Conservation (phyloP, 1,140 invertebrate genomes). For the Maniola jurtina region DNA sequence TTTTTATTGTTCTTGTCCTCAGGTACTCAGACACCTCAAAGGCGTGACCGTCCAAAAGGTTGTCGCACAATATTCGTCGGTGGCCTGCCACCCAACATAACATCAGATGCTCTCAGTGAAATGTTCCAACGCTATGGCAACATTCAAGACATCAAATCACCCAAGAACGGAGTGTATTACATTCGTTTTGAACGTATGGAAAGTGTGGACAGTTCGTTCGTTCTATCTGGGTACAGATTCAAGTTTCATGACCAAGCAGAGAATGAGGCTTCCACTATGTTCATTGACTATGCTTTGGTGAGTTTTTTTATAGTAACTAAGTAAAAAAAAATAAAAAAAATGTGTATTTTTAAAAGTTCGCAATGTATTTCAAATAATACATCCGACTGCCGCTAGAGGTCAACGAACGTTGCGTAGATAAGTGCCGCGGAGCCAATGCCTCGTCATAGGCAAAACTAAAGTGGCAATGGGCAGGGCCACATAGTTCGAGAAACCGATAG, state of each 20-base stretch:
- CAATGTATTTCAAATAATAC: too few species aligned
- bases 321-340: too few species aligned
- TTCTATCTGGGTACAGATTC: constrained; percentile 92
- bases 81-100: constrained; percentile 91
- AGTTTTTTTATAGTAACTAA: constrained; percentile 18
- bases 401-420: too few species aligned
- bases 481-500: too few species aligned
- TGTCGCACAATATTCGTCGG: constrained; percentile 97
- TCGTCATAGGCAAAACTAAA: too few species aligned
- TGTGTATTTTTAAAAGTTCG: too few species aligned
- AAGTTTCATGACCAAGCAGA: constrained; percentile 83
- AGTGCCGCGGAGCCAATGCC: too few species aligned
- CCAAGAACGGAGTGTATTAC: constrained; percentile 96
- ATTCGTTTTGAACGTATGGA: constrained; percentile 90
- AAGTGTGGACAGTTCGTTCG: constrained; percentile 91
- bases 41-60: constrained; percentile 90
- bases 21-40: constrained; percentile 86
- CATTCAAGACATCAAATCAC: constrained; percentile 91
- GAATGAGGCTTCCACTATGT: constrained; percentile 86
- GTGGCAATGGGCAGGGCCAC: too few species aligned
- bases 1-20: background rate
- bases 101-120: constrained; percentile 90
- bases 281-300: constrained; percentile 93
- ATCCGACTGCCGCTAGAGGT: too few species aligned
- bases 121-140: constrained; percentile 88